A percentile compares a stretch with the other conserved stretches of the same genome.
These are phyloP conservation scores for Carassius gibelio DNA, from an alignment of 2,113 vertebrate genomes.

Conservation along the genomic window DNA sequence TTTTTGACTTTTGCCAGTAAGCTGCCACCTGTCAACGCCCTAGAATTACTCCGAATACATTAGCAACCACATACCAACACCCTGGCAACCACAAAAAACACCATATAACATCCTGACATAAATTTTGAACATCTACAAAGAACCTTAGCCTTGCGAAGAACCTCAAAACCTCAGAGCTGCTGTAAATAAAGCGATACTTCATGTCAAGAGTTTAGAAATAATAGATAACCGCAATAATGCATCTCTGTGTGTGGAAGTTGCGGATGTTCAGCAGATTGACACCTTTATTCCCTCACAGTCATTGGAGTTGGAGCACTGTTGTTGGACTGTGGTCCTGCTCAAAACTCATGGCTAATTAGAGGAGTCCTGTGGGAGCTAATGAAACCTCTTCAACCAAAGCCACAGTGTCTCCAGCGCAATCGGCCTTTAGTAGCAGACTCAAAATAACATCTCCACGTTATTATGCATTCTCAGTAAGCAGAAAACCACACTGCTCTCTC, in stretches of 20 bases:
- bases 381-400: slow-evolving; percentile 56
- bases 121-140: not conserved
- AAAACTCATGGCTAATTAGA: slow-evolving; percentile 71
- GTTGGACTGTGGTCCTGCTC: slow-evolving; percentile 53
- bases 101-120: not conserved
- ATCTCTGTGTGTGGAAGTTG: not conserved
- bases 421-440: slow-evolving; percentile 32
- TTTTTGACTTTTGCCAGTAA: too few relatives aligned
- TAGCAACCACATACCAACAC: not conserved
- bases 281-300: slow-evolving; percentile 49
- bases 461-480: slow-evolving; percentile 54
- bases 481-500: slow-evolving; percentile 32
- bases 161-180: not conserved
- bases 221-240: not conserved
- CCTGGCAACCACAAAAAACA: not conserved
- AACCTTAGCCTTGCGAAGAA: not conserved
- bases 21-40: too few relatives aligned
- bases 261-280: not conserved
- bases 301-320: slow-evolving; percentile 34
- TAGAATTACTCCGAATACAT: too few relatives aligned
- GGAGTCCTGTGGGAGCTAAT: slow-evolving; percentile 67
- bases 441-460: slow-evolving; percentile 65
- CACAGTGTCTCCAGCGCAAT: slow-evolving; percentile 56
- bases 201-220: not conserved
- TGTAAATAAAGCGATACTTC: not conserved